Evolutionary conservation across 2,113 vertebrate species (phyloP), one percentile per base, ranked within the genome.

Genomic region (Manacus vitellinus): DNA sequence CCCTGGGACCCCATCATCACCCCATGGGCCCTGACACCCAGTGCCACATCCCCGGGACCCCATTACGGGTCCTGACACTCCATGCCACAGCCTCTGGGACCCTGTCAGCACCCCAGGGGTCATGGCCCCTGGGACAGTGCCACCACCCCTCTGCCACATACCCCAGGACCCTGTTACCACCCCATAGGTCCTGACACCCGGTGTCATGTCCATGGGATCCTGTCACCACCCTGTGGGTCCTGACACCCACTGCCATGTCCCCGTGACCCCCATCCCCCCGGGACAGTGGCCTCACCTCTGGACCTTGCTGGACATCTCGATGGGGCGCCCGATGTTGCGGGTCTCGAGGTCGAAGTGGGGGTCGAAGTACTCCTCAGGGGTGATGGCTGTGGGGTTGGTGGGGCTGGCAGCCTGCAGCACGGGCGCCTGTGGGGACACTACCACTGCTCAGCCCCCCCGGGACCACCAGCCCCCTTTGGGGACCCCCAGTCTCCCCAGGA

Each of bases 221-320:
- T 8, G 2, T 14, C 44, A 41, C 24, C 65, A 52, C 10, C 30
- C 18, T 31, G 1, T 4, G 12, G 18, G 19, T 54, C 19, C 85
- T 25, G 3, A 3, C 56, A 24, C 22, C 22, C 11, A 4, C 30
- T 30, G 24, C 12, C 66, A 8, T 8, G 6, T 33, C 7, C 39
- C 28, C 4, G 10, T 24, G 13, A 4, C 35, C 2, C 20, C 28
- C 0, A 22, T 24, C n/a, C n/a, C 54, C 46, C 14, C 0, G 6
- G 49, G 22, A 44, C 0, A 8, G 46, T 18, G 91, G 58, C 63
- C 49, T 98, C 97, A 99, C 99, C 99, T 99, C 98, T 99, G 99
- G 59, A 99, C 99, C 98, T 99, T 99, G 94, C 98, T 99, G 97
- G 99, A 99, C 97, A 99, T 98, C 96, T 99, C 99, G 30, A 99